Conservation (phyloP, 2,113 vertebrate genomes). For the Struthio camelus region DNA sequence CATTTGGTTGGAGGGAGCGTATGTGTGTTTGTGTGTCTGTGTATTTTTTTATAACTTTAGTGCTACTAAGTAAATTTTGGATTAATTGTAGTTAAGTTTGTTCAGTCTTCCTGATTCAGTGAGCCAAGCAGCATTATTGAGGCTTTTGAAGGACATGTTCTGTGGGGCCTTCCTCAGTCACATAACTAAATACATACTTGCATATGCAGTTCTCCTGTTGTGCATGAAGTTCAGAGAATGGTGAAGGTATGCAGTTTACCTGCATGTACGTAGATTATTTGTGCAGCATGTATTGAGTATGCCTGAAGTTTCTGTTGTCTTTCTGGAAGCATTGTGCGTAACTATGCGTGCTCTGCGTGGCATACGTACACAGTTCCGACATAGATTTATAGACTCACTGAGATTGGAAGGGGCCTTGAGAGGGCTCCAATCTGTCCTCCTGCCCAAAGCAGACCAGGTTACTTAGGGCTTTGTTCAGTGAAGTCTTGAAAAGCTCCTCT, state of each 20-base stretch:
- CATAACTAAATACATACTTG: neutral
- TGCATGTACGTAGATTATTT: rapidly evolving
- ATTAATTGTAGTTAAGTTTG: neutral
- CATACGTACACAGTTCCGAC: neutral
- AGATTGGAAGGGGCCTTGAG: neutral
- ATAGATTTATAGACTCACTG: neutral
- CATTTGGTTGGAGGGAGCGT: neutral
- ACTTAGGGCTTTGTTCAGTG: neutral
- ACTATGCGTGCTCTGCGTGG: neutral
- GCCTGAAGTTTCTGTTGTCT: neutral
- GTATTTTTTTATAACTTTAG: neutral
- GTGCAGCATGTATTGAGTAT: neutral
- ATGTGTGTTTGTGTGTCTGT: too few relatives aligned
- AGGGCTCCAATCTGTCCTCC: neutral
- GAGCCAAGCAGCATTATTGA: neutral
- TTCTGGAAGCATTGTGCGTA: neutral
- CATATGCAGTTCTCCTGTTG: neutral
- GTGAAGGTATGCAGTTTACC: neutral
- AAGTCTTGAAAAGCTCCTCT: neutral
- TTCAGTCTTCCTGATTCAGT: neutral
- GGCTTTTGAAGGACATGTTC: neutral
- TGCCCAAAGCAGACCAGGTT: neutral
- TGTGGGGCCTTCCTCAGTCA: neutral
- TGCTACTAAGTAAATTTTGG: neutral
- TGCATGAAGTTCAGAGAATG: neutral